Percentiles rank a stretch among this genome's conserved stretches.
Evolutionary conservation across 2,113 vertebrate species (phyloP).

Genomic region (Ornithorhynchus anatinus): DNA sequence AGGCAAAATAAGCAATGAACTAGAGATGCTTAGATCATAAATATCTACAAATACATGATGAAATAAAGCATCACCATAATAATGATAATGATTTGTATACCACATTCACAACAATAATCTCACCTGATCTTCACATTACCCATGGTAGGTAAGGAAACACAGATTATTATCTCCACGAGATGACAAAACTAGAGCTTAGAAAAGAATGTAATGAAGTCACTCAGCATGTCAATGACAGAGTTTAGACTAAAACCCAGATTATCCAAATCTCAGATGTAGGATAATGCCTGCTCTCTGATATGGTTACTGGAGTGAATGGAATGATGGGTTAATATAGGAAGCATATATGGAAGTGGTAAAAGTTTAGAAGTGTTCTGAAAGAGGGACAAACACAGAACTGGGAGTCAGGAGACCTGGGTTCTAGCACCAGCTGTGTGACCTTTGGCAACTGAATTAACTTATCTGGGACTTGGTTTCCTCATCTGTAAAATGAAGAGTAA

Average conservation of each 20-base stretch:
- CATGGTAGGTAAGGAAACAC: background rate
- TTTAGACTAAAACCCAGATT: background rate
- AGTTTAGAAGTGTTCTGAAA: background rate
- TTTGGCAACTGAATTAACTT: background rate
- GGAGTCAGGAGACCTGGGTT: background rate
- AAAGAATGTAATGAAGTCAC: no score
- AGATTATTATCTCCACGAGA: background rate
- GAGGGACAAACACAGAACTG: no score
- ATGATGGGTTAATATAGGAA: no score
- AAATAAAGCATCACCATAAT: no score
- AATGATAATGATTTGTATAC: no score
- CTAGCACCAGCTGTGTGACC: background rate
- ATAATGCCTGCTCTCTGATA: background rate
- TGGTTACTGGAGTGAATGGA: background rate
- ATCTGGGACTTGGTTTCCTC: background rate
- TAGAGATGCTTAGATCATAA: no score
- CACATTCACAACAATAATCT: background rate
- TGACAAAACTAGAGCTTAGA: background rate
- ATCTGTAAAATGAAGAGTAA: background rate
- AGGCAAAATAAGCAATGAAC: no score
- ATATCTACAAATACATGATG: no score
- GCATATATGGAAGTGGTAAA: no score
- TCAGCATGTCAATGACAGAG: accelerated
- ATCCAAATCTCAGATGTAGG: background rate
- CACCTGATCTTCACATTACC: background rate